Evolutionary conservation across 2,113 vertebrate genomes (phyloP).

Genomic region (Glareola pratincola): DNA sequence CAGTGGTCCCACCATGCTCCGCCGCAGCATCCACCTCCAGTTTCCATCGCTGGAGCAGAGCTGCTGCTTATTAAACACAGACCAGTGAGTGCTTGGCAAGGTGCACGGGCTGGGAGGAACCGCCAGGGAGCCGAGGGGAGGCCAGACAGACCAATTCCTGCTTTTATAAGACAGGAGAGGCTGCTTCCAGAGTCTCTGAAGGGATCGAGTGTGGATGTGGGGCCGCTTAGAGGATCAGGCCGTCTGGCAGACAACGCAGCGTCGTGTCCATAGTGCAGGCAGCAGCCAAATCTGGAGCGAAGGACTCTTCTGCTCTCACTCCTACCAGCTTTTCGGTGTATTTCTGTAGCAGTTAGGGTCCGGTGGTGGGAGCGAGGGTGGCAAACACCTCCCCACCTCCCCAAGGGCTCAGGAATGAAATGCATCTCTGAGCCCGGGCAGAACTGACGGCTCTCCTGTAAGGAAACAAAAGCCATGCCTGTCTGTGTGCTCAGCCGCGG

Average conservation of each 20-base stretch:
- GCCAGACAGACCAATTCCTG: neutral
- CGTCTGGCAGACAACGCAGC: rapidly evolving
- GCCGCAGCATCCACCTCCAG: neutral
- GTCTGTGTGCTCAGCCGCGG: neutral
- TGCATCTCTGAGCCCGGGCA: neutral
- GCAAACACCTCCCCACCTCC: neutral
- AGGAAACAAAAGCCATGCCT: neutral
- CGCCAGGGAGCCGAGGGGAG: neutral
- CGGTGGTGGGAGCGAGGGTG: neutral
- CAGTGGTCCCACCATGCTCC: rapidly evolving
- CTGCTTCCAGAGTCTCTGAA: neutral
- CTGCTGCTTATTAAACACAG: neutral
- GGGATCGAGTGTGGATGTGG: neutral
- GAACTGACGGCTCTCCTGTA: neutral
- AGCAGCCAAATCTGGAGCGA: neutral
- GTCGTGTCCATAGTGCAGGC: neutral
- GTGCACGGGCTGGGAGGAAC: neutral
- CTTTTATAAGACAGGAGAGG: neutral
- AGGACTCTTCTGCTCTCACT: neutral
- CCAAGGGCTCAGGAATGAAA: neutral
- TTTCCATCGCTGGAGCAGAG: neutral
- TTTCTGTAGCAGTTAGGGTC: neutral
- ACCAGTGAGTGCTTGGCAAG: neutral
- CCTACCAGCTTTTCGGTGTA: neutral
- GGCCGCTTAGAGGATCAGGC: neutral